phyloP scores from a whole-genome alignment of 1,140 invertebrate species.

The Luehdorfia chinensis region DNA sequence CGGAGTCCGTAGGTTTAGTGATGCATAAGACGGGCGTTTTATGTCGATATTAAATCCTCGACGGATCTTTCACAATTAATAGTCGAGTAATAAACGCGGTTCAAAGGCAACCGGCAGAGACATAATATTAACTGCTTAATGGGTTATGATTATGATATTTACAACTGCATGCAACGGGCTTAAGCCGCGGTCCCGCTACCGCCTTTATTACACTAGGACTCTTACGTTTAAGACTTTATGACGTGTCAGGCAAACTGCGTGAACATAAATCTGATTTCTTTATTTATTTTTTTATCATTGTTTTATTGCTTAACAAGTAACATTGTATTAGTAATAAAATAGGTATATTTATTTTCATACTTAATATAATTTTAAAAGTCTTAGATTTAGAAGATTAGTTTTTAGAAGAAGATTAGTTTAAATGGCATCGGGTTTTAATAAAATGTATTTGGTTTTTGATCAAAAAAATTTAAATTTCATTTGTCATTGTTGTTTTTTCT shows the following conservation, averaged over 20 bases:
- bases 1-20: slow-evolving; percentile 16
- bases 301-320: too few species aligned
- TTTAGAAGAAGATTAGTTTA: too few species aligned
- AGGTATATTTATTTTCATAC: too few species aligned
- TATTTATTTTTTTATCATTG: neutral
- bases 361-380: too few species aligned
- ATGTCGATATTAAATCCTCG: slow-evolving; percentile 35
- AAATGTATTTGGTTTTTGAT: too few species aligned
- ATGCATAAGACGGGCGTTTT: slow-evolving; percentile 27
- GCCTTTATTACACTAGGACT: neutral
- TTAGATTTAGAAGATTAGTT: too few species aligned
- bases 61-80: slow-evolving; percentile 59
- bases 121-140: slow-evolving; percentile 66
- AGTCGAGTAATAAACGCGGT: slow-evolving; percentile 47
- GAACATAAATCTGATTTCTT: neutral
- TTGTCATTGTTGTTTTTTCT: too few species aligned
- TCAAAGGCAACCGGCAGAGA: slow-evolving; percentile 64
- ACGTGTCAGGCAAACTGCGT: neutral
- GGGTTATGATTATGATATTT: slow-evolving; percentile 74
- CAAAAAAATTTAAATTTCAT: too few species aligned
- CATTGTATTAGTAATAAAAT: too few species aligned
- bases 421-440: too few species aligned
- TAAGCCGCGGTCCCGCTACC: slow-evolving; percentile 41
- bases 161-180: slow-evolving; percentile 50
- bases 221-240: neutral